Evolutionary conservation across 2,797 vertebrate species (phyloP).

Genomic region (Rhinoraja longicauda): DNA sequence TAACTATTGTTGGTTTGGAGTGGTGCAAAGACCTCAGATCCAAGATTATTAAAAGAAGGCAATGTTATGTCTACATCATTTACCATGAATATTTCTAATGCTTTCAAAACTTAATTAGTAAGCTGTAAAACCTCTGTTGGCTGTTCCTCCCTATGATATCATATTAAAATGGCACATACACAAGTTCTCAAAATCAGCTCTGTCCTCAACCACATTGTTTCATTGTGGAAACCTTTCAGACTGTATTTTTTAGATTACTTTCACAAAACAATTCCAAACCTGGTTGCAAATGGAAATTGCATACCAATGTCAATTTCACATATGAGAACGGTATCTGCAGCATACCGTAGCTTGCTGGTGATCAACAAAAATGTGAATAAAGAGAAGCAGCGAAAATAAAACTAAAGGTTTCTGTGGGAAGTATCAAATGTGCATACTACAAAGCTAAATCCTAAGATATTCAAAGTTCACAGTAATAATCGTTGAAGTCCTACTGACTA

Average conservation of each 20-base stretch:
- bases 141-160: background rate
- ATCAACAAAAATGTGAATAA: background rate
- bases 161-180: background rate
- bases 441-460: background rate
- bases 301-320: background rate
- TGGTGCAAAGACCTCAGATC: background rate
- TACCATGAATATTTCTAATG: background rate
- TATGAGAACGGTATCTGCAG: background rate
- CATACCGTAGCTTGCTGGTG: background rate
- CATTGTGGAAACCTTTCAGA: background rate
- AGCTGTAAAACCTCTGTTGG: background rate
- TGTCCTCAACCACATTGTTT: slow-evolving; percentile 5
- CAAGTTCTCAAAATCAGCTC: background rate
- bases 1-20: background rate
- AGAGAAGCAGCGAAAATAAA: background rate
- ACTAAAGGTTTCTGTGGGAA: background rate
- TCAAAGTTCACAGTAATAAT: background rate
- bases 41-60: background rate
- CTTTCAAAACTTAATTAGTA: background rate
- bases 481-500: background rate
- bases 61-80: background rate
- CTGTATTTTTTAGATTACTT: background rate
- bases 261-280: background rate
- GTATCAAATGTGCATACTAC: background rate
- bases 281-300: background rate